Evolutionary conservation across 2,113 vertebrate species (phyloP).

Genomic region (Stigmatopora nigra): DNA sequence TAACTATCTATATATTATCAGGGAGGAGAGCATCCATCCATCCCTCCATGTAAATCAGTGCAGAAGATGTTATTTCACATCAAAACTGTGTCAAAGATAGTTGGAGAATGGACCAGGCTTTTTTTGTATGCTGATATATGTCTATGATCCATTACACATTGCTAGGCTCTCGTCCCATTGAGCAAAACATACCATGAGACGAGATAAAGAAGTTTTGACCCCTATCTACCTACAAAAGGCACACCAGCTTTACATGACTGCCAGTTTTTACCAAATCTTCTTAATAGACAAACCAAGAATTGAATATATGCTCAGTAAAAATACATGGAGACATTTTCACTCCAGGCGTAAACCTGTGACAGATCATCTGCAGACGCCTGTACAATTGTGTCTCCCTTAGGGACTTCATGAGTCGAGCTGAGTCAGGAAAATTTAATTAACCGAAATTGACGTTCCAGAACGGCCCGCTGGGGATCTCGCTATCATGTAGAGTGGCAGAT

Average conservation of each 20-base stretch:
- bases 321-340: conserved; percentile 2
- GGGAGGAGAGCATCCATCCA: conserved; percentile 9
- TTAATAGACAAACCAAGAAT: conserved; percentile 4
- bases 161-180: neutral
- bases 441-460: conserved; percentile 58
- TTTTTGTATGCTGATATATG: neutral
- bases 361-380: conserved; percentile 29
- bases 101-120: neutral
- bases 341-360: conserved; percentile 23
- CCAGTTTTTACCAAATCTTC: neutral
- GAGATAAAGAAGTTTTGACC: neutral
- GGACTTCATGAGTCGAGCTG: conserved; percentile 48
- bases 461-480: conserved; percentile 39
- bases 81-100: neutral
- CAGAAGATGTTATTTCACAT: neutral
- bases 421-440: conserved; percentile 67
- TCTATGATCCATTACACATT: neutral
- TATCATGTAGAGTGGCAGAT: conserved; percentile 28
- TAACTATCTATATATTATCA: neutral
- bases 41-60: conserved; percentile 38
- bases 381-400: conserved; percentile 31
- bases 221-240: neutral
- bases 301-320: neutral
- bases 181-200: neutral
- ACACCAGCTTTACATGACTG: neutral